Conservation (phyloP, 2,797 vertebrate genomes). For the Channallabes apus region DNA sequence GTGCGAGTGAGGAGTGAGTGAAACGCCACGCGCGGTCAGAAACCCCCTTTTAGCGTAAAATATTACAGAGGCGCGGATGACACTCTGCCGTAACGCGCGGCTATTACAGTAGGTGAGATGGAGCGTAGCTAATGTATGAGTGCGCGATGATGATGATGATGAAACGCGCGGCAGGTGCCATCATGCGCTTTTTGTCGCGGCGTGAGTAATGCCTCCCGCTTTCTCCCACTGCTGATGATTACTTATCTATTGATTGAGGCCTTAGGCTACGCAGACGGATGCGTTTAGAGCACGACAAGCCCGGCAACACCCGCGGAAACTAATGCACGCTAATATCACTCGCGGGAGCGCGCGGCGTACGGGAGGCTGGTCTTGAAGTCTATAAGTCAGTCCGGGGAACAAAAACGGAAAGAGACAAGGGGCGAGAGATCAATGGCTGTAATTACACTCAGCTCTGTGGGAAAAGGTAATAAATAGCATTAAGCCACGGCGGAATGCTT, state of each 20-base stretch:
- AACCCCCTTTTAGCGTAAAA: background rate
- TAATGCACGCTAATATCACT: conserved; percentile 76
- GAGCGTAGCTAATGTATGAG: conserved; percentile 66
- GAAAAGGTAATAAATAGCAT: conserved; percentile 75
- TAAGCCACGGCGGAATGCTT: conserved; percentile 71
- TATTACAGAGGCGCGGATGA: background rate
- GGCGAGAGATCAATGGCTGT: conserved; percentile 72
- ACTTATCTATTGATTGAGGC: conserved; percentile 81
- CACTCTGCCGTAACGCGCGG: background rate
- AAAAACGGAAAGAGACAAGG: conserved; percentile 43
- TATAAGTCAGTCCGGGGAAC: conserved; percentile 60
- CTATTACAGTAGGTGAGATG: conserved; percentile 58
- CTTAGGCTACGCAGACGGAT: conserved; percentile 73
- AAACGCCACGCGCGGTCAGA: too few relatives aligned
- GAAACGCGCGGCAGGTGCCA: conserved; percentile 54
- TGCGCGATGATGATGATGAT: conserved; percentile 52
- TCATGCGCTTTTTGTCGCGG: background rate
- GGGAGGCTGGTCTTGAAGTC: background rate
- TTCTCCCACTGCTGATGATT: conserved; percentile 75
- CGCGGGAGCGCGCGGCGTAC: conserved; percentile 41
- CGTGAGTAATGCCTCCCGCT: conserved; percentile 71
- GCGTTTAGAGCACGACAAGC: conserved; percentile 73
- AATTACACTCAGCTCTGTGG: conserved; percentile 72
- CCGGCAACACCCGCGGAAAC: conserved; percentile 71
- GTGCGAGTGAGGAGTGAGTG: too few relatives aligned